Conservation (phyloP, 1,140 invertebrate species). For the Caenorhabditis tropicalis region DNA sequence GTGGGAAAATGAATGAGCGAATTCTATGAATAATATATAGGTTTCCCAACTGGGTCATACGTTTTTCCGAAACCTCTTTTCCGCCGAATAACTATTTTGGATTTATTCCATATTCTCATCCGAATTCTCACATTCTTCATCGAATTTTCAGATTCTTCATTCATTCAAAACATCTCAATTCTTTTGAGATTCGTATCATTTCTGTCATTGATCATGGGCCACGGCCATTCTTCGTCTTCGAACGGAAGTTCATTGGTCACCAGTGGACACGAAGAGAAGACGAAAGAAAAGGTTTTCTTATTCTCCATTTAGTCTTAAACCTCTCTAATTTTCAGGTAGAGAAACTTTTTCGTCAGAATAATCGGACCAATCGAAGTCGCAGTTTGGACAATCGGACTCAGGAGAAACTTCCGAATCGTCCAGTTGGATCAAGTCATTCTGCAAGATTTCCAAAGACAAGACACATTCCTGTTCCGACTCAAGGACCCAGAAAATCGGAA, state of each 20-base stretch:
- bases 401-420: conserved; percentile 8
- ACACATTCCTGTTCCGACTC: not conserved
- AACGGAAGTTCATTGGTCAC: not conserved
- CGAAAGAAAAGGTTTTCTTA: not conserved
- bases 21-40: conserved; percentile 35
- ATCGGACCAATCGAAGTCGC: conserved; percentile 48
- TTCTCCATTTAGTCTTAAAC: not conserved
- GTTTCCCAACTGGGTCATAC: conserved; percentile 19
- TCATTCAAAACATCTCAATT: not conserved
- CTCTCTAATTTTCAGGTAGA: conserved; percentile 26
- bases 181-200: no score
- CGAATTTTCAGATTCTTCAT: not conserved
- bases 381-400: conserved; percentile 47
- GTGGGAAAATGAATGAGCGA: conserved; percentile 5
- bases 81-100: not conserved
- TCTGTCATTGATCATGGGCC: conserved; percentile 7
- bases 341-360: conserved; percentile 48
- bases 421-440: conserved; percentile 45
- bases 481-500: conserved; percentile 19
- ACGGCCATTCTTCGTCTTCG: conserved; percentile 22
- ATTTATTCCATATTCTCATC: no score
- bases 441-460: conserved; percentile 44
- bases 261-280: conserved; percentile 34
- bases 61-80: not conserved
- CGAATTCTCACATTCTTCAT: not conserved